Evolutionary conservation across 2,888 invertebrate genomes (phyloP), one percentile per base, ranked within the genome.

Genomic region (Calephelis perditalis): DNA sequence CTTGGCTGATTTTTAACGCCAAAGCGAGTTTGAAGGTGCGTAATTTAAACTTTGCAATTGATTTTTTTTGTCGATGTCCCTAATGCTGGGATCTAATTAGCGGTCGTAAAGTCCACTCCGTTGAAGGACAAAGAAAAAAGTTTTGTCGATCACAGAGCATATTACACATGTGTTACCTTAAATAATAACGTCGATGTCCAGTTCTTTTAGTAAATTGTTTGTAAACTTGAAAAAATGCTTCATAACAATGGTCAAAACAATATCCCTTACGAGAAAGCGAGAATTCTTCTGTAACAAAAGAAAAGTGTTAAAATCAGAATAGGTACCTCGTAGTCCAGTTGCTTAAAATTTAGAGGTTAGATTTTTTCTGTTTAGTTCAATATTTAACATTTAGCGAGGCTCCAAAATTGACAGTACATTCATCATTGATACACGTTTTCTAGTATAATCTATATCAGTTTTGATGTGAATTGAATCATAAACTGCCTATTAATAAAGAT

Each of bases 1-100:
- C 79, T 76, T 74, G 74, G 79, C 78, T 67, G 76, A 81, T 79
- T 77, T 75, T 72, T 73, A 68, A 66, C 67, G 68, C 65, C 65
- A 68, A 61, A 63, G 60, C 62, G 62, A 12, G 15, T 11, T 37
- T 52, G 52, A 52, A 52, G 52, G 52, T 52, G 37, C 26, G 59
- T 37, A 56, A 56, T 37, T 56, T 47, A 59, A 44, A 59, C 54
- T 59, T 59, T 44, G 52, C 52, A 35, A 49, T 26, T 49, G 37
- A 5, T 15, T 15, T 15, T 58, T n/a, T 36, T 40, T 49, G 43
- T 40, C 11, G 49, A 49, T 37, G 37, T 0, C 45, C 37, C 12
- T 12, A 26, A 58, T 12, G 11, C 40, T 49, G 5, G 52, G 35
- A 26, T 11, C 35, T 52, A 52, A 66, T 66, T 66, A 58, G 65